These are phyloP conservation scores for Cheilinus undulatus DNA, from an alignment of 2,113 vertebrate species.

Conservation along the genomic window DNA sequence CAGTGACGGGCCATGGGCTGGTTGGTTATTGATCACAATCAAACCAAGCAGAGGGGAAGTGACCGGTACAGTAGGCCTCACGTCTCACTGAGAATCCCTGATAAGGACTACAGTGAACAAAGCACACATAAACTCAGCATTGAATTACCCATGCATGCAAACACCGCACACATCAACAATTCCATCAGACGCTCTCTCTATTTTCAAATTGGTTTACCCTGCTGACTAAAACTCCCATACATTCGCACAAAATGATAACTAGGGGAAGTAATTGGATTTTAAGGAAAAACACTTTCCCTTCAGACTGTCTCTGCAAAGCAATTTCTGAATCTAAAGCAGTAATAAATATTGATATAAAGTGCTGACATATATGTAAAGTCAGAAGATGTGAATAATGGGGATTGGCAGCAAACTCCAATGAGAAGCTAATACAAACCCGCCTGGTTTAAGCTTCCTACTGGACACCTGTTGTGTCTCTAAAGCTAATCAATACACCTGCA, in stretches of 20 bases:
- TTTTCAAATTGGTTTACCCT: slow-evolving; percentile 68
- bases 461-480: slow-evolving; percentile 38
- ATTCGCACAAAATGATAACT: slow-evolving; percentile 60
- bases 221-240: slow-evolving; percentile 47
- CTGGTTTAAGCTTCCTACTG: slow-evolving; percentile 3
- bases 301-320: slow-evolving; percentile 27
- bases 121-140: not conserved
- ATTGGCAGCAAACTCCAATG: slow-evolving; percentile 11
- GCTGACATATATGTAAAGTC: slow-evolving; percentile 42
- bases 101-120: slow-evolving; percentile 33
- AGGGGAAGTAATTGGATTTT: slow-evolving; percentile 64
- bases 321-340: slow-evolving; percentile 41
- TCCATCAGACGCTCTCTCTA: slow-evolving; percentile 49
- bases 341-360: slow-evolving; percentile 55
- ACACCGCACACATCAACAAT: slow-evolving; percentile 42
- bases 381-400: slow-evolving; percentile 39
- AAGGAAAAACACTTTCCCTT: slow-evolving; percentile 49
- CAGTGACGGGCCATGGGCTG: slow-evolving; percentile 24
- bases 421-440: slow-evolving; percentile 19
- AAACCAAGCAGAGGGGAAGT: slow-evolving; percentile 35
- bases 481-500: slow-evolving; percentile 42
- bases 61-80: slow-evolving; percentile 1
- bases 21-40: slow-evolving; percentile 56
- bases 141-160: slow-evolving; percentile 32
- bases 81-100: slow-evolving; percentile 18